Conservation (phyloP, 2,113 vertebrate genomes). For the Neotoma lepida region DNA sequence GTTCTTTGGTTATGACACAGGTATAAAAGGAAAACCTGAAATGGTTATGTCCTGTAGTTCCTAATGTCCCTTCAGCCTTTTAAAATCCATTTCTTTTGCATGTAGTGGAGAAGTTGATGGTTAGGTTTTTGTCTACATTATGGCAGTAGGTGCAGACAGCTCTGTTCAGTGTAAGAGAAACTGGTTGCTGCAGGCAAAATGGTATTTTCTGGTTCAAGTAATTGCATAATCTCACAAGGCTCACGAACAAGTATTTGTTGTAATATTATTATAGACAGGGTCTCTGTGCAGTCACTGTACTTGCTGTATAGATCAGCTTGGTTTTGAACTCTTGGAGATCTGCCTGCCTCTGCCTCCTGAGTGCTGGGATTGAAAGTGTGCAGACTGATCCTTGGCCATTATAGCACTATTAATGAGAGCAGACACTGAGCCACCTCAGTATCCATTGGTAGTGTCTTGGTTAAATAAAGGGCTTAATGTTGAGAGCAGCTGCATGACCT, state of each 20-base stretch:
- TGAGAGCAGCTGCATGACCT: neutral
- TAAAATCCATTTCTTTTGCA: neutral
- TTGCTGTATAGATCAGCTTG: neutral
- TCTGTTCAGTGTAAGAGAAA: neutral
- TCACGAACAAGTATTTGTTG: neutral
- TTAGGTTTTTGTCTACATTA: neutral
- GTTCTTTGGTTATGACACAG: neutral
- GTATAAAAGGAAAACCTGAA: constrained; percentile 14
- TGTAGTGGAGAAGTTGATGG: neutral
- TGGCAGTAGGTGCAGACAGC: neutral
- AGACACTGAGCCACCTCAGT: neutral
- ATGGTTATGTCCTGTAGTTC: neutral
- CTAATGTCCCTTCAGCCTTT: neutral
- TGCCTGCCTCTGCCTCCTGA: neutral
- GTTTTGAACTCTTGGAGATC: neutral
- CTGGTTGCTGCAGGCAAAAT: neutral
- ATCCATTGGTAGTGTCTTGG: neutral
- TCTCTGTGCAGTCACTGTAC: neutral
- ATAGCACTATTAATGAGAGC: neutral
- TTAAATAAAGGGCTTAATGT: neutral
- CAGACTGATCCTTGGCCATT: neutral
- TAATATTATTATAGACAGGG: neutral
- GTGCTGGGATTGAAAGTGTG: neutral
- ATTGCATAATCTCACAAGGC: neutral
- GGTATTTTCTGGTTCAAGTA: neutral